A percentile compares a stretch with the other conserved stretches of the same genome.
phyloP scores from a whole-genome alignment of 2,797 vertebrate genomes.

The Pseudochirops cupreus region DNA sequence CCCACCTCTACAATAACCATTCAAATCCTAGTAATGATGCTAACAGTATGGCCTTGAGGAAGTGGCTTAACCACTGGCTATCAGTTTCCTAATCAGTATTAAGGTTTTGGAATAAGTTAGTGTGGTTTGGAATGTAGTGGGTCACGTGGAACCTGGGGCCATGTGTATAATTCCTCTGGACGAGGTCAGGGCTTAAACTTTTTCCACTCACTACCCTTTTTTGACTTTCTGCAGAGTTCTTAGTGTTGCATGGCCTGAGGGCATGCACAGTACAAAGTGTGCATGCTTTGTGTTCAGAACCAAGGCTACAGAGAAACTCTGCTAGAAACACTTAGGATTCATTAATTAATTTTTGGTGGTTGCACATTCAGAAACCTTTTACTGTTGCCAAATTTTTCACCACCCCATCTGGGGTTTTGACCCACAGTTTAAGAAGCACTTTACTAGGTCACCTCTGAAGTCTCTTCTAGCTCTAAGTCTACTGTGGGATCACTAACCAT shows the following conservation, averaged over 20 bases:
- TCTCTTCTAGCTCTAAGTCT: not conserved
- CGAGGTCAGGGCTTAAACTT: not conserved
- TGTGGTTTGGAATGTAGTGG: not conserved
- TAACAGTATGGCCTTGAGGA: not conserved
- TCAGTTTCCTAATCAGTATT: not conserved
- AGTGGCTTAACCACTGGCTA: not conserved
- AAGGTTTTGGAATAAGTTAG: not conserved
- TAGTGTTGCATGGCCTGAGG: no score
- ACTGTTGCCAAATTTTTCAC: no score
- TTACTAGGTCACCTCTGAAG: not conserved
- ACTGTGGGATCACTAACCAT: not conserved
- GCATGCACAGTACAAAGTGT: no score
- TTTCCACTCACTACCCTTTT: no score
- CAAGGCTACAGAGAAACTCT: no score
- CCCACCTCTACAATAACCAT: not conserved
- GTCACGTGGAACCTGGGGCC: not conserved
- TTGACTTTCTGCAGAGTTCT: no score
- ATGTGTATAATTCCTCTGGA: not conserved
- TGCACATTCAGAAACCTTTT: no score
- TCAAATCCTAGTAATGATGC: not conserved
- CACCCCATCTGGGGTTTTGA: no score
- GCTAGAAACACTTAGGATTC: no score
- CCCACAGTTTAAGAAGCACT: no score
- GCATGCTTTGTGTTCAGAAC: no score
- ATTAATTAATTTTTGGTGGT: no score